Base-by-base conservation (phyloP, 1,140 invertebrate genomes). In the Rhagoletis zephyria region DNA sequence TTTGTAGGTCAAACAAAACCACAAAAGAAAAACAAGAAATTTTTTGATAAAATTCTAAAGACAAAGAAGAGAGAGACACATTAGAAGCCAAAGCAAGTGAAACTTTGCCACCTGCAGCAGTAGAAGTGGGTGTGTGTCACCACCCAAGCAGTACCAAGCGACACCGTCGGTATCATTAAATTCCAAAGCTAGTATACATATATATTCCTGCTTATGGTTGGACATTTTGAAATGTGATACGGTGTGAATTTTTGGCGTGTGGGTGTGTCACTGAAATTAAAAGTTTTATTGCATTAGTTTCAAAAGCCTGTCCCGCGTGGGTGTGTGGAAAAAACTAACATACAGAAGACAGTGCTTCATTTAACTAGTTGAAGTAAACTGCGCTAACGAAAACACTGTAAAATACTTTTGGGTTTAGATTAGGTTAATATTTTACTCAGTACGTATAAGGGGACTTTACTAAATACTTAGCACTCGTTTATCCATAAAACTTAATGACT, bases 1-100 rank as follows among this genome's bases (percentile, higher is more conserved):
- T 40, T 42, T 67, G 19, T 30, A 30, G 10, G 7, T 19, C 30
- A 9, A 40, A 3, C 65, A 10, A 67, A 67, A 10, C 65, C 65
- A 42, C 65, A 67, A 67, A 67, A 67, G 65, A 19, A 67, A 67
- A 67, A 67, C n/a, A 67, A 67, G 42, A 67, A 40, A 67, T 40
- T 67, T 67, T 64, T 67, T 5, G 12, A 19, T 19, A 67, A 42
- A 67, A 67, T 19, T 67, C 65, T 30, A 67, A 67, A 19, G 42
- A 67, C 65, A 67, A 67, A 67, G 65, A 10, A 10, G 65, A 19
- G 30, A 67, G 42, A 12, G 30, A 40, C 42, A 64, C n/a, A n/a
- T 16, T 64, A 19, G 2, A 67, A 67, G 65, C 42, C 10, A 67
- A 42, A 67, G 42, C 65, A 67, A 67, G 42, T 67, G 65, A 67